These are phyloP conservation scores for Hemitrygon akajei DNA, from an alignment of 2,797 vertebrate species.

Conservation along the genomic window DNA sequence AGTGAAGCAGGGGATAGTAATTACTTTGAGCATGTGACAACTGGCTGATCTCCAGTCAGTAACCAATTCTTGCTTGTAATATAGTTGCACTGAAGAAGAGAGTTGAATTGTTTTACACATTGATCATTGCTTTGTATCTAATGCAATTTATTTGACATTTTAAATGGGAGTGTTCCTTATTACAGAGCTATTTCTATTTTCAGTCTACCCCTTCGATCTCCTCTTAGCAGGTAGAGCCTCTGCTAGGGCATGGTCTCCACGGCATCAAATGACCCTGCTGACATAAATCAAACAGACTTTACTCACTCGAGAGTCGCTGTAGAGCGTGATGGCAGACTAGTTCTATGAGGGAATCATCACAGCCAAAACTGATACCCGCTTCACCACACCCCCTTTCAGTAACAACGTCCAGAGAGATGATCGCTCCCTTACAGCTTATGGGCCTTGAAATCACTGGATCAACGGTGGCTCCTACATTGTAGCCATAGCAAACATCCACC, in stretches of 20 bases:
- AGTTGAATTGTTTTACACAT: neutral
- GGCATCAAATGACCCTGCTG: neutral
- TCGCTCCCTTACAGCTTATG: neutral
- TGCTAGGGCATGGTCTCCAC: no score
- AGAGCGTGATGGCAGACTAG: neutral
- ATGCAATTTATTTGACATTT: neutral
- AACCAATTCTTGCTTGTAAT: no score
- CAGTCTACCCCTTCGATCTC: neutral
- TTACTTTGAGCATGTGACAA: neutral
- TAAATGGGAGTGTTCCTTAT: neutral
- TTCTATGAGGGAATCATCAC: no score
- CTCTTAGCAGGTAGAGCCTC: neutral
- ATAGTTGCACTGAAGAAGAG: neutral
- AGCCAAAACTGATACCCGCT: no score
- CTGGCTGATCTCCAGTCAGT: neutral
- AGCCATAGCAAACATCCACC: no score
- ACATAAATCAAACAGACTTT: neutral
- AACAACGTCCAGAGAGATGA: neutral
- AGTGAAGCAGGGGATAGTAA: neutral
- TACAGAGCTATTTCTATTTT: neutral
- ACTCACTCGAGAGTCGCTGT: neutral
- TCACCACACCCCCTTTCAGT: neutral
- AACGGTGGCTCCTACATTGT: no score
- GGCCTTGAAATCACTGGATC: neutral
- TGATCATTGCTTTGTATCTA: neutral